Percentiles rank a stretch among this genome's conserved stretches.
These are phyloP conservation scores for Sminthurides bifidus DNA, from an alignment of 1,140 invertebrate species.

Conservation along the genomic window DNA sequence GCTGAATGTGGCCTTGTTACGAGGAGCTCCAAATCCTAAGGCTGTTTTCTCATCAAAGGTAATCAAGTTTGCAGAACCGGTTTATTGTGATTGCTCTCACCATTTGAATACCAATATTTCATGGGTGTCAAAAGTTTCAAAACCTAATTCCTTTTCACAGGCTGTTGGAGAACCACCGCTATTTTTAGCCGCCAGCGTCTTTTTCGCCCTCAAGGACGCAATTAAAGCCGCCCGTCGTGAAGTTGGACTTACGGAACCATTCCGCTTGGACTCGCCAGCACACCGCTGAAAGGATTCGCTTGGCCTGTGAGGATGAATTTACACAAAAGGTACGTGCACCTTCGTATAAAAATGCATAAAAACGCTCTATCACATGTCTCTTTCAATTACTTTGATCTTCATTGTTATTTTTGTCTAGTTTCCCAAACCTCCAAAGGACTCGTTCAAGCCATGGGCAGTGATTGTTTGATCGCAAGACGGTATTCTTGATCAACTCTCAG, in stretches of 20 bases:
- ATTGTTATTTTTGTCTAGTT: conserved; percentile 17
- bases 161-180: conserved; percentile 91
- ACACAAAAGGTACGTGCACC: conserved; percentile 52
- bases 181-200: conserved; percentile 71
- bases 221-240: conserved; percentile 64
- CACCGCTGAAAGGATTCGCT: conserved; percentile 73
- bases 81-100: neutral
- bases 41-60: conserved; percentile 93
- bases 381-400: neutral
- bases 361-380: neutral
- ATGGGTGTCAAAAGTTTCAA: neutral
- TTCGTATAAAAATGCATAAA: neutral
- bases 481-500: too few species aligned
- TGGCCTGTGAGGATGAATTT: conserved; percentile 76
- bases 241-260: conserved; percentile 47
- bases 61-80: neutral
- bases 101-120: too few species aligned
- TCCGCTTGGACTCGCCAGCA: conserved; percentile 73
- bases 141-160: conserved; percentile 40
- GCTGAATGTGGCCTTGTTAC: conserved; percentile 85
- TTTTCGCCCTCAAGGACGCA: conserved; percentile 85
- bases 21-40: conserved; percentile 70
- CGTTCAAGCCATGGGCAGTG: conserved; percentile 32
- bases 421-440: conserved; percentile 8
- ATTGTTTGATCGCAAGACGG: conserved; percentile 16